Conservation (phyloP, 2,113 vertebrate genomes). For the Puntigrus tetrazona region DNA sequence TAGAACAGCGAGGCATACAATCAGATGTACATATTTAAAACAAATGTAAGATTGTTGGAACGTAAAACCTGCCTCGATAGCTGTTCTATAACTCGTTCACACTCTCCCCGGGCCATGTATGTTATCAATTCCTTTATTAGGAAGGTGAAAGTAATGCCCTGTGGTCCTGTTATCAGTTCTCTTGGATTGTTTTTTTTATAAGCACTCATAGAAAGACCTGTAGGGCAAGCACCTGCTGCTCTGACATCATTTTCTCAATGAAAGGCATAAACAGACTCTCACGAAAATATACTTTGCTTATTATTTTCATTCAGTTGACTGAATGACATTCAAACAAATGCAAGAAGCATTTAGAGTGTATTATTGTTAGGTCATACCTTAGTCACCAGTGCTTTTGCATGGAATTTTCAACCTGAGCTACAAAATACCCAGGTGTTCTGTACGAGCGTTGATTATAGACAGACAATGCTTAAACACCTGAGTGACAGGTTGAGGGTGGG, state of each 20-base stretch:
- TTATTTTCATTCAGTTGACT: not conserved
- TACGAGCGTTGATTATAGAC: not conserved
- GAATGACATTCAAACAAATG: not conserved
- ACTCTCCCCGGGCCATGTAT: not conserved
- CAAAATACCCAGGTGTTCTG: not conserved
- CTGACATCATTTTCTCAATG: constrained; percentile 37
- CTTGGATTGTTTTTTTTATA: constrained; percentile 15
- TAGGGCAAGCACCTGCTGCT: constrained; percentile 56
- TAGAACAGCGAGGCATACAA: not conserved
- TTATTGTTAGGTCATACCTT: not conserved
- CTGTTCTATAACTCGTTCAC: not conserved
- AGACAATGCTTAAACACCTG: not conserved
- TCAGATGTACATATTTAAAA: not conserved
- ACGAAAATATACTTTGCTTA: not conserved
- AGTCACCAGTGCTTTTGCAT: not conserved
- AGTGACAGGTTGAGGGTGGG: constrained; percentile 9
- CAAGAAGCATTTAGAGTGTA: not conserved
- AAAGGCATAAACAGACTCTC: constrained; percentile 37
- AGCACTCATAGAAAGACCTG: constrained; percentile 44
- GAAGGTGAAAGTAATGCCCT: not conserved
- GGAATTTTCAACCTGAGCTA: not conserved
- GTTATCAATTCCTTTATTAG: not conserved
- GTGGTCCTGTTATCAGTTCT: constrained; percentile 21
- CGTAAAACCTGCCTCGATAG: not conserved
- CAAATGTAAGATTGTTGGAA: not conserved